These are phyloP conservation scores for Drymodes brunneopygia DNA, from an alignment of 2,113 vertebrate genomes.

Conservation along the genomic window DNA sequence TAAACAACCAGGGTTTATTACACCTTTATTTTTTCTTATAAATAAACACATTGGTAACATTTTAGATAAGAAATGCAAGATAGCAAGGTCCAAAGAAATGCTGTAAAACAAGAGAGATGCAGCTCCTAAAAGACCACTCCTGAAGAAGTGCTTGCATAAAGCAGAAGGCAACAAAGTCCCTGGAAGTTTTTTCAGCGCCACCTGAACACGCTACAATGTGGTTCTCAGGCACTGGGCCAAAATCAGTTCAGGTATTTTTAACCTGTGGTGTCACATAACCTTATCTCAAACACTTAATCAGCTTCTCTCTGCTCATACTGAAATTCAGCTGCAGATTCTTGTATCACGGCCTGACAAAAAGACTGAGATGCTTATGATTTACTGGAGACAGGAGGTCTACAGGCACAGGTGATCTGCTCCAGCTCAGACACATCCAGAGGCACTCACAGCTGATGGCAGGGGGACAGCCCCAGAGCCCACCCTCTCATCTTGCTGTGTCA, in stretches of 20 bases:
- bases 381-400: constrained; percentile 73
- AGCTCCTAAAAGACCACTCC: not conserved
- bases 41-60: not conserved
- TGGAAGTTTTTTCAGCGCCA: not conserved
- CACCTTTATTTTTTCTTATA: not conserved
- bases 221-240: constrained; percentile 39
- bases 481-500: not conserved
- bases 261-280: constrained; percentile 70
- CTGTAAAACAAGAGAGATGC: not conserved
- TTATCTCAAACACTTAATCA: constrained; percentile 75
- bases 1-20: not conserved
- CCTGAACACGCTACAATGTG: not conserved
- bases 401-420: constrained; percentile 40
- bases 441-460: not conserved
- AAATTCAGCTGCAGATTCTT: constrained; percentile 63
- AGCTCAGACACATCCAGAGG: constrained; percentile 7
- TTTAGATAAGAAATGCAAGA: not conserved
- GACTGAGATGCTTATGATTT: constrained; percentile 70
- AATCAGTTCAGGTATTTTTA: constrained; percentile 66
- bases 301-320: constrained; percentile 30
- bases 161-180: not conserved
- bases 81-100: not conserved
- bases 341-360: constrained; percentile 68
- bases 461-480: not conserved
- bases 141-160: not conserved